These are phyloP conservation scores for Eupithecia pulchellata DNA, from an alignment of 2,888 invertebrate species.

Conservation along the genomic window DNA sequence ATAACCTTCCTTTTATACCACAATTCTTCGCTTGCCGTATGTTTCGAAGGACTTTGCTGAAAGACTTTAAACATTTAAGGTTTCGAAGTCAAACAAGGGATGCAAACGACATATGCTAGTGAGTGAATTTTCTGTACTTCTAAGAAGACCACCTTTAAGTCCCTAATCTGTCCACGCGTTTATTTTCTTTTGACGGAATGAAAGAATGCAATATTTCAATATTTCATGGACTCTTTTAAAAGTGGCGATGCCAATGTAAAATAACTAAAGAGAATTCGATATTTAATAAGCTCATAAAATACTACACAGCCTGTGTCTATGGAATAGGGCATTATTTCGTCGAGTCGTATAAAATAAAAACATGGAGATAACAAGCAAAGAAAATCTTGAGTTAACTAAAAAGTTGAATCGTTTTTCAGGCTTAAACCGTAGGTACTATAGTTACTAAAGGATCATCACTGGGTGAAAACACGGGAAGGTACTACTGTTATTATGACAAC, in stretches of 20 bases:
- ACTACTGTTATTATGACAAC: background rate
- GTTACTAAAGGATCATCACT: background rate
- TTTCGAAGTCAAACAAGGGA: background rate
- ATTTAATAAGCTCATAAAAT: background rate
- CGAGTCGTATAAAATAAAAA: too few relatives aligned
- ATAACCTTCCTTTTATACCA: constrained; percentile 57
- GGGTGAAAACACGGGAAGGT: background rate
- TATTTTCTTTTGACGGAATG: background rate
- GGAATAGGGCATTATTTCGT: too few relatives aligned
- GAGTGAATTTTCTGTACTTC: background rate
- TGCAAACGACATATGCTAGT: background rate
- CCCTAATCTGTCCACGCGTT: too few relatives aligned
- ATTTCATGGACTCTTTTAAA: background rate
- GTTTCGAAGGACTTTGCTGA: constrained; percentile 36
- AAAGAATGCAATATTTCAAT: background rate
- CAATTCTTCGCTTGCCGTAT: constrained; percentile 62
- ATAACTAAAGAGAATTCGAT: background rate
- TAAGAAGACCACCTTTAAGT: background rate
- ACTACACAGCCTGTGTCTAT: background rate
- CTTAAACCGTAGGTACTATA: too few relatives aligned
- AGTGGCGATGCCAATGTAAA: background rate
- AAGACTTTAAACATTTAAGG: constrained; percentile 1
- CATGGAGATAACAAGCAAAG: too few relatives aligned
- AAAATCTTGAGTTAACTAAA: background rate
- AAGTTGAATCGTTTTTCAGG: too few relatives aligned